Evolutionary conservation across 2,113 vertebrate genomes (phyloP).

Genomic region (Cyprinodon brontotheroides): DNA sequence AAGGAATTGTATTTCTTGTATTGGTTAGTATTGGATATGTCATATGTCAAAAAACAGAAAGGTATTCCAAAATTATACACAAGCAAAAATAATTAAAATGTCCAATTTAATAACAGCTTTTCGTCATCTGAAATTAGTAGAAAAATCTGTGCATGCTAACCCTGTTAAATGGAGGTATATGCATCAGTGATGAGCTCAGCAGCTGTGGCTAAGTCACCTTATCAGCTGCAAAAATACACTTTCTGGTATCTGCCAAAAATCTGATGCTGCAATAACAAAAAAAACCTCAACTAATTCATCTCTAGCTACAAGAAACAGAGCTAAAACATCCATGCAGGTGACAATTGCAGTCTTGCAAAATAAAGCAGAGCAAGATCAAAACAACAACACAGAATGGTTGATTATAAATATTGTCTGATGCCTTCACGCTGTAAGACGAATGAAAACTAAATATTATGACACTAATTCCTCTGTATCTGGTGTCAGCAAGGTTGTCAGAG

Average conservation of each 20-base stretch:
- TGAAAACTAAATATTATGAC: constrained; percentile 66
- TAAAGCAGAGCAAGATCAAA: constrained; percentile 59
- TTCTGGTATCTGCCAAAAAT: constrained; percentile 46
- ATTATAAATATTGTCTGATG: constrained; percentile 67
- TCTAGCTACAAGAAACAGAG: constrained; percentile 33
- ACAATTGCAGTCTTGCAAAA: constrained; percentile 50
- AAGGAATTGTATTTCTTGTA: too few species aligned
- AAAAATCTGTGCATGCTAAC: neutral
- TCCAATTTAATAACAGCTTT: neutral
- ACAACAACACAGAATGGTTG: constrained; percentile 46
- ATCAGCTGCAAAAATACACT: constrained; percentile 57
- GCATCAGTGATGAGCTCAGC: constrained; percentile 51
- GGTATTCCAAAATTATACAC: neutral
- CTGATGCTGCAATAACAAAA: constrained; percentile 46
- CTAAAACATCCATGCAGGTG: constrained; percentile 51
- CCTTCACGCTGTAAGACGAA: constrained; percentile 41
- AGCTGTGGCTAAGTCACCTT: constrained; percentile 44
- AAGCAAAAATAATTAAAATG: neutral
- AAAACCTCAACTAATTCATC: constrained; percentile 55
- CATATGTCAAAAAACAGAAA: neutral
- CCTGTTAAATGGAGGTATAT: constrained; percentile 24
- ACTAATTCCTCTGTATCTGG: constrained; percentile 64
- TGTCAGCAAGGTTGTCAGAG: constrained; percentile 63
- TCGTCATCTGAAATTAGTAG: neutral
- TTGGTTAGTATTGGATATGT: neutral